Percentiles rank a stretch among this genome's conserved stretches.
Conservation (phyloP, 2,113 vertebrate genomes). For the Illadopsis cleaveri region DNA sequence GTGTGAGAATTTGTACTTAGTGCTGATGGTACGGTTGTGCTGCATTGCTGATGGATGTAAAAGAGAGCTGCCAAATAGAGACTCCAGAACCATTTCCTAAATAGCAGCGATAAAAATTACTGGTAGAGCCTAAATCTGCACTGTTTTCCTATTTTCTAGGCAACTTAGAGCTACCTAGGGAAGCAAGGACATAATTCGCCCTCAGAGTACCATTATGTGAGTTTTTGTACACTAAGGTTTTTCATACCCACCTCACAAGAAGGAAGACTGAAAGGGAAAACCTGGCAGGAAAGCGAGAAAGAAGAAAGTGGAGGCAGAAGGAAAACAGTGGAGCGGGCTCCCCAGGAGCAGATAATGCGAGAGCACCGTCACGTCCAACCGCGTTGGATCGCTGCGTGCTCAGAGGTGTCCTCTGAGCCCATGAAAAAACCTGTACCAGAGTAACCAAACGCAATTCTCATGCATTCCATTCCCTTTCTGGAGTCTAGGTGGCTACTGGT, state of each 20-base stretch:
- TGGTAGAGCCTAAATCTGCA: neutral
- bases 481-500: neutral
- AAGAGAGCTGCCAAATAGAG: constrained; percentile 31
- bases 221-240: constrained; percentile 8
- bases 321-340: neutral
- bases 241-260: constrained; percentile 21
- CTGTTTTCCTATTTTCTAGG: constrained; percentile 9
- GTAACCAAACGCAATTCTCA: neutral
- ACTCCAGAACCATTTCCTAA: constrained; percentile 39
- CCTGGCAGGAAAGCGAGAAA: neutral
- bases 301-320: constrained; percentile 13
- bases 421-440: neutral
- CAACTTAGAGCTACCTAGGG: neutral
- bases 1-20: constrained; percentile 43
- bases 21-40: neutral
- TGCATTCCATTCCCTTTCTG: neutral
- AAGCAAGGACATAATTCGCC: neutral
- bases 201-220: constrained; percentile 16
- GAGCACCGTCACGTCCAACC: accelerated
- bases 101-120: constrained; percentile 35
- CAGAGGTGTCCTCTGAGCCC: neutral
- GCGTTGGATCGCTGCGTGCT: accelerated
- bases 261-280: neutral
- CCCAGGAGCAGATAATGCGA: neutral
- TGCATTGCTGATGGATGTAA: constrained; percentile 28